phyloP scores from a whole-genome alignment of 1,140 invertebrate genomes.

The Phthorimaea operculella region DNA sequence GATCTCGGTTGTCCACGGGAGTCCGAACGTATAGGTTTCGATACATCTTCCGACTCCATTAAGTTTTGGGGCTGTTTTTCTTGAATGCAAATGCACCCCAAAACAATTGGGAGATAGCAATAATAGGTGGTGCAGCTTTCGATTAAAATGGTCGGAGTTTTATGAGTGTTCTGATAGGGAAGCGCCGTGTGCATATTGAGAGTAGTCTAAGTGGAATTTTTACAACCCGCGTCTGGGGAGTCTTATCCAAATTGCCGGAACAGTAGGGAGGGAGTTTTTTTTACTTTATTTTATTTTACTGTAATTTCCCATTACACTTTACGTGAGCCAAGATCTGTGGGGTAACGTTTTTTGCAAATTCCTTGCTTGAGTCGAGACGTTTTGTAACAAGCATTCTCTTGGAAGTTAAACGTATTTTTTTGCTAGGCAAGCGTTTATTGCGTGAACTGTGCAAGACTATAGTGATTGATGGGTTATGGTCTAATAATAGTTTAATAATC shows the following conservation, averaged over 20 bases:
- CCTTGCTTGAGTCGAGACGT: neutral
- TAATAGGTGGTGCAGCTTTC: constrained; percentile 21
- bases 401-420: too few relatives aligned
- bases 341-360: constrained; percentile 47
- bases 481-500: too few relatives aligned
- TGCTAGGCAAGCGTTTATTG: too few relatives aligned
- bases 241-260: constrained; percentile 62
- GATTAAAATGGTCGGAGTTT: constrained; percentile 59
- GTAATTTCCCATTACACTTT: constrained; percentile 66
- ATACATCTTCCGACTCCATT: too few relatives aligned
- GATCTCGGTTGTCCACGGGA: constrained; percentile 1
- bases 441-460: too few relatives aligned
- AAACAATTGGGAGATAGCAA: neutral
- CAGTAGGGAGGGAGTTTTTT: constrained; percentile 42
- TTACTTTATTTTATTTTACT: constrained; percentile 50
- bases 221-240: constrained; percentile 52
- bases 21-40: too few relatives aligned
- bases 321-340: constrained; percentile 55
- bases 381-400: too few relatives aligned
- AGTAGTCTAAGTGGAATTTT: constrained; percentile 60
- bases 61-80: too few relatives aligned
- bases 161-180: constrained; percentile 39
- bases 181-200: constrained; percentile 52
- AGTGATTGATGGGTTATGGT: too few relatives aligned
- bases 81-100: too few relatives aligned